Evolutionary conservation across 2,797 vertebrate genomes (phyloP), one percentile per base, ranked within the genome.

Genomic region (Sebastes taczanowskii): DNA sequence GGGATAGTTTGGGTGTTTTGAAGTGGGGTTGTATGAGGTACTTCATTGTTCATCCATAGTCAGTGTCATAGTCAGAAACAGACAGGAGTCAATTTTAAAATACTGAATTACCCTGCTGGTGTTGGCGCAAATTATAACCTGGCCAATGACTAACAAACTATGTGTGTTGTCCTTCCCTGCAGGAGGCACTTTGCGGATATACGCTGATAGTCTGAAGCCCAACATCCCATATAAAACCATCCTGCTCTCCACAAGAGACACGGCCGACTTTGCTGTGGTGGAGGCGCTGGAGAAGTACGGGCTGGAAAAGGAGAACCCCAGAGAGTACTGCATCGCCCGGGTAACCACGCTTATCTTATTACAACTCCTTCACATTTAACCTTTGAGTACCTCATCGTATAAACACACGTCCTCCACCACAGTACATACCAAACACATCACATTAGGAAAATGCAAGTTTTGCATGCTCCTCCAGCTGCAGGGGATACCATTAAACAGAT

Each of bases 161-260:
- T 52, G 3, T 67, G 22, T 74, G 4, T 16, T 32, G 4, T 56
- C 0, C 3, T 34, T 30, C 77, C 49, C 34, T 69, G 32, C 85
- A 99, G 98, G 98, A 86, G 98, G 98, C 20, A 99, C 98, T 0
- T 74, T 99, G 86, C 95, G 98, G 80, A 99, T 99, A 87, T 99
- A 99, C 49, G 98, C 98, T 0, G 98, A 99, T 91, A 99, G 98
- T 83, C 95, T 99, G 89, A 98, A 97, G 93, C 98, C 98, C 84
- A 99, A 99, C 94, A 99, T 99, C 91, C 98, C 98, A 0, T 99
- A 99, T 84, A 99, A 99, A 94, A 99, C 98, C 92, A 99, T 99
- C 95, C 95, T 99, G 85, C 95, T 99, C 60, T 99, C 98, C 27
- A 99, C 98, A 3, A 97, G 97, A 1, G 98, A 99, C 91, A 96